phyloP scores from a whole-genome alignment of 2,888 invertebrate species.

The Platypus cylindrus region DNA sequence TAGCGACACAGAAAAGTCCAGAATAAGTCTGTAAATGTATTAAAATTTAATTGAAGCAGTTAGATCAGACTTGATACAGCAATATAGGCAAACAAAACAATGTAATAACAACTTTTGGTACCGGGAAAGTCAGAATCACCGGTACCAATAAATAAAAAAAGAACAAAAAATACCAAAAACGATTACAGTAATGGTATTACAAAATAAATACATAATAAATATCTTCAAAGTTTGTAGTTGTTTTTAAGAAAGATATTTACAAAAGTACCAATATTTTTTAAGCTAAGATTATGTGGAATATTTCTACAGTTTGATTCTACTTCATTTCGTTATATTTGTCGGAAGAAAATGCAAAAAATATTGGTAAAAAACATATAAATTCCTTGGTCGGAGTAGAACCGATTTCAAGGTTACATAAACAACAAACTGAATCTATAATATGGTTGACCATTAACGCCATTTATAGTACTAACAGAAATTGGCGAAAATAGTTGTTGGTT shows the following conservation, averaged over 20 bases:
- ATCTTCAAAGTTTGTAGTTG: no score
- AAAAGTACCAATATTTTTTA: no score
- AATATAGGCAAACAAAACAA: background rate
- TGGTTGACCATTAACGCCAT: no score
- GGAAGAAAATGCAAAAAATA: no score
- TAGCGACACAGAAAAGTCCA: slow-evolving; percentile 99
- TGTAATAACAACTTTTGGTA: background rate
- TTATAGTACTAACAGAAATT: no score
- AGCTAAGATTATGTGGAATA: no score
- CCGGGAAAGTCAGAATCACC: background rate
- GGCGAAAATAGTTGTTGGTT: background rate
- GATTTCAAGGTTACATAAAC: no score
- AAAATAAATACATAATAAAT: slow-evolving; percentile 3
- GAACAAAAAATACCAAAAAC: slow-evolving; percentile 6
- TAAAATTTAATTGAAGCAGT: no score
- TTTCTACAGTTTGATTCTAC: no score
- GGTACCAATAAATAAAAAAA: slow-evolving; percentile 2
- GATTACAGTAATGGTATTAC: slow-evolving; percentile 6
- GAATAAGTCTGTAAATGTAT: slow-evolving; percentile 86
- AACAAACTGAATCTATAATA: no score
- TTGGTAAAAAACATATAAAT: background rate
- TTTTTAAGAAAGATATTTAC: no score
- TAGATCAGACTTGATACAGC: background rate
- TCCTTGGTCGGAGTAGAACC: slow-evolving; percentile 16
- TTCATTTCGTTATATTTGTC: no score